Conservation (phyloP, 2,113 vertebrate species). For the Peucedramus taeniatus region DNA sequence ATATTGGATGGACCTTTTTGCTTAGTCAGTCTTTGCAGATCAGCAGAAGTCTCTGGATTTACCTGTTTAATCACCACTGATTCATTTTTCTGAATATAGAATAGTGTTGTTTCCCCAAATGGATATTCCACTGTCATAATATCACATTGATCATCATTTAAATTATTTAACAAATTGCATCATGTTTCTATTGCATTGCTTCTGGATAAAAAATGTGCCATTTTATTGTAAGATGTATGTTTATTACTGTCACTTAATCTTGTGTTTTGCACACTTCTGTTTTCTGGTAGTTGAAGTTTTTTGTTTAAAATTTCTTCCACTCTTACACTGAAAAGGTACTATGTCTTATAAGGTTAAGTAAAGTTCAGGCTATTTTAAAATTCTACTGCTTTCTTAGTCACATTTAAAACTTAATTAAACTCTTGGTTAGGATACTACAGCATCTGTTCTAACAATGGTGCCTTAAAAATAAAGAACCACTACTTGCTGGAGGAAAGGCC, state of each 20-base stretch:
- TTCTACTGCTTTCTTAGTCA: not conserved
- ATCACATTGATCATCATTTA: not conserved
- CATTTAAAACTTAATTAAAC: not conserved
- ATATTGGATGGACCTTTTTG: not conserved
- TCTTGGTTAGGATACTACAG: not conserved
- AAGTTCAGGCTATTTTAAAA: not conserved
- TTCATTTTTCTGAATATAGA: not conserved
- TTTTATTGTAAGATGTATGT: not conserved
- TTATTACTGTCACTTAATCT: not conserved
- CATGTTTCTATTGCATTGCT: not conserved
- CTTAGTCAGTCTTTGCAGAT: not conserved
- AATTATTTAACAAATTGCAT: not conserved
- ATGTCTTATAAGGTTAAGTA: not conserved
- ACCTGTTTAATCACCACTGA: not conserved
- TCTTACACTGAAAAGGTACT: not conserved
- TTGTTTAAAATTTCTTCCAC: not conserved
- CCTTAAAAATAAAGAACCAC: not conserved
- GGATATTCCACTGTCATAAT: not conserved
- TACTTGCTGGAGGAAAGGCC: fast-evolving
- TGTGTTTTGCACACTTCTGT: not conserved
- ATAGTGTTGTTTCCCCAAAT: not conserved
- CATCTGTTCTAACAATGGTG: not conserved
- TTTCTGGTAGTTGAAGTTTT: not conserved
- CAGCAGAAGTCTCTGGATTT: not conserved
- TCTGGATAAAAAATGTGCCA: not conserved